Percentiles rank a stretch among this genome's conserved stretches.
These are phyloP conservation scores for Taphrorychus bicolor DNA, from an alignment of 2,888 invertebrate species.

Conservation along the genomic window DNA sequence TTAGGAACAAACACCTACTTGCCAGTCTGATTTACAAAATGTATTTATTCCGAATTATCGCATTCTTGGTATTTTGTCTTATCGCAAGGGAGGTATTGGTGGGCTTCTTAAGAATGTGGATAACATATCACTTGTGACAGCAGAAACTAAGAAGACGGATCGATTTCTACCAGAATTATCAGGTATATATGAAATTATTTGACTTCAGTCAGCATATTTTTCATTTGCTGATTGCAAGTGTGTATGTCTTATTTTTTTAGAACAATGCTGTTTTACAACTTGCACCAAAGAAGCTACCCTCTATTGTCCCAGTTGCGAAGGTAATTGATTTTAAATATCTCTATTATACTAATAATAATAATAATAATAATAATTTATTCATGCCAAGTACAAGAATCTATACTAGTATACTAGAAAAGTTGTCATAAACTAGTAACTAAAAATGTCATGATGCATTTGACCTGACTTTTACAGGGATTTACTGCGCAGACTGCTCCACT, in stretches of 20 bases:
- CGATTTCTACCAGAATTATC: background rate
- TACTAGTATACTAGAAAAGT: no score
- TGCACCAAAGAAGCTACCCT: slow-evolving; percentile 50
- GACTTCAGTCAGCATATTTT: no score
- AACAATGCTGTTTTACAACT: slow-evolving; percentile 44
- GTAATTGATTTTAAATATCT: slow-evolving; percentile 23
- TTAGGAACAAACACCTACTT: slow-evolving; percentile 34
- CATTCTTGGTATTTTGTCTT: slow-evolving; percentile 51
- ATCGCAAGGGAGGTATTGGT: slow-evolving; percentile 30
- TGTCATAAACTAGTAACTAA: no score
- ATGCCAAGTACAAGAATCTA: no score
- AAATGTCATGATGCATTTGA: no score
- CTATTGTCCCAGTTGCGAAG: slow-evolving; percentile 52
- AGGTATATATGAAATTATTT: slow-evolving; percentile 13
- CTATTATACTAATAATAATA: no score
- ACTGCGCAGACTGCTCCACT: slow-evolving; percentile 50
- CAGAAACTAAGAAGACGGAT: slow-evolving; percentile 7
- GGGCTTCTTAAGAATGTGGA: slow-evolving; percentile 19
- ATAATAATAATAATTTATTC: no score
- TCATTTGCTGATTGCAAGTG: no score
- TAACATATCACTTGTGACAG: slow-evolving; percentile 19
- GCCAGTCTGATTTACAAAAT: slow-evolving; percentile 45
- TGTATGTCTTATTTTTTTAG: slow-evolving; percentile 40
- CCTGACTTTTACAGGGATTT: slow-evolving; percentile 41
- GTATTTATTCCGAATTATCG: slow-evolving; percentile 58